Evolutionary conservation across 2,113 vertebrate species (phyloP).

Genomic region (Stegastes partitus): DNA sequence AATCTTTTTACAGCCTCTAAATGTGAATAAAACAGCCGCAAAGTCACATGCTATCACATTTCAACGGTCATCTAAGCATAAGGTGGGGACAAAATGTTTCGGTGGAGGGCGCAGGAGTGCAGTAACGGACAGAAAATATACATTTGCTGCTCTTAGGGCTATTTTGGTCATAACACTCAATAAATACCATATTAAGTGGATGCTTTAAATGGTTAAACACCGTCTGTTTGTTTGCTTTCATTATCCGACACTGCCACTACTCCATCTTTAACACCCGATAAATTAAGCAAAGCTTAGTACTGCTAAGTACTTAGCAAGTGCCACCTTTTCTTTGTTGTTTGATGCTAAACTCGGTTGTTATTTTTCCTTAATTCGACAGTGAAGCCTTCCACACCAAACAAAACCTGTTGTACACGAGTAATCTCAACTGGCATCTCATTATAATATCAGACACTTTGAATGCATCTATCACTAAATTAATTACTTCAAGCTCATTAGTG

Average conservation of each 20-base stretch:
- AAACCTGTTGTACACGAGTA: not conserved
- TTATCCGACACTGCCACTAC: not conserved
- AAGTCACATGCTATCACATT: conserved; percentile 24
- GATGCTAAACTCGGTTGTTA: conserved; percentile 24
- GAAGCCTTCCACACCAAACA: not conserved
- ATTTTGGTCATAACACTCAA: not conserved
- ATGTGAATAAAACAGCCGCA: conserved; percentile 1
- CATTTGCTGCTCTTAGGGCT: not conserved
- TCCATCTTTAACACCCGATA: not conserved
- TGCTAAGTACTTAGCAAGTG: conserved; percentile 31
- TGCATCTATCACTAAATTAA: conserved; percentile 6
- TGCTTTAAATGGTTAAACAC: not conserved
- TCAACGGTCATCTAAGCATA: not conserved
- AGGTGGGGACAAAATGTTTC: conserved; percentile 35
- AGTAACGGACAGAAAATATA: not conserved
- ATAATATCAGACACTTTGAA: not conserved
- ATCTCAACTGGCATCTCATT: fast-evolving
- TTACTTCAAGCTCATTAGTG: conserved; percentile 14
- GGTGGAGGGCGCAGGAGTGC: conserved; percentile 14
- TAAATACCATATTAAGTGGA: not conserved
- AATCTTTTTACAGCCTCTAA: not conserved
- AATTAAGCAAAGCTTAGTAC: conserved; percentile 6
- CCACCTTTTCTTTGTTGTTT: conserved; percentile 72
- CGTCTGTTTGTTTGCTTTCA: not conserved
- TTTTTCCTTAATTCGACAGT: not conserved